Evolutionary conservation across 2,888 invertebrate genomes (phyloP), one percentile per base, ranked within the genome.

Genomic region (Coleophora deauratella): DNA sequence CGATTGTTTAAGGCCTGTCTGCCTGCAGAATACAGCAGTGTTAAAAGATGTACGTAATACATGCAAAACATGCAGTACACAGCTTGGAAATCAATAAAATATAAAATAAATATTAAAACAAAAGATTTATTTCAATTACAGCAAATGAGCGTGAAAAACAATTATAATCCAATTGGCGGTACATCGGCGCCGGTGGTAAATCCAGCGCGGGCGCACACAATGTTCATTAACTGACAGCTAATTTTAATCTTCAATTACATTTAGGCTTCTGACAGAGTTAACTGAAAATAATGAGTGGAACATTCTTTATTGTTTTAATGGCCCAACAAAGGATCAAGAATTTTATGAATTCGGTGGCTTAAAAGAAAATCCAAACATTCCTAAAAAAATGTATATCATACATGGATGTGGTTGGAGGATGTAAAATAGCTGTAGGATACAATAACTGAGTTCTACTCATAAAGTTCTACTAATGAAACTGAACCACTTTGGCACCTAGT

Each of bases 131-230:
- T 72, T 71, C 76, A 79, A 82, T 79, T 72, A 72, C 60, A 54
- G 58, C 52, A 73, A 76, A 80, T 78, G 71, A 77, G 75, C 81
- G 79, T 82, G 81, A 79, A 81, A 81, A 77, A 78, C 77, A 81
- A 82, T 82, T 82, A 82, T 66, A 72, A 75, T 68, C 64, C 67
- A 64, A 74, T 72, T 70, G 70, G 67, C 65, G 61, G 66, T 67
- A 67, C 55, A 62, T 54, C 11, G 31, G 11, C 31, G 62, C 61
- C 51, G 50, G 52, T 59, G 59, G 62, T 79, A 75, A 77, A 80
- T 72, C 73, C 76, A 66, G 3, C 6, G 52, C 57, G 51, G 46
- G 51, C 51, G 57, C 52, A 57, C 62, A 53, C 43, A 47, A 42
- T 37, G 57, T 64, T 70, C 69, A 71, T 72, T 72, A 74, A 59